phyloP scores from a whole-genome alignment of 2,888 invertebrate species.

The Cephus nigrinus region DNA sequence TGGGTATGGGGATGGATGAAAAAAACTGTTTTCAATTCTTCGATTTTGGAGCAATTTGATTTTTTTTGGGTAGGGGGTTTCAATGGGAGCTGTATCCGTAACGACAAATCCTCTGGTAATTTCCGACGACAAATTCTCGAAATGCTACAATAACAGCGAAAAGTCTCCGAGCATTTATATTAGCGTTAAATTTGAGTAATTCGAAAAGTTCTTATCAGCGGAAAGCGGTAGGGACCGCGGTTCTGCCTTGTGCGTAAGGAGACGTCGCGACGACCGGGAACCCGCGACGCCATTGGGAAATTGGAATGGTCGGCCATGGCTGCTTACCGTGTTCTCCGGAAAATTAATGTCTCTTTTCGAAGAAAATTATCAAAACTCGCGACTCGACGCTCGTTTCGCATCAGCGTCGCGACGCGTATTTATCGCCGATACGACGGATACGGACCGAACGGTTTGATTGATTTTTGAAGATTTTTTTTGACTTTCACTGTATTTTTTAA shows the following conservation, averaged over 20 bases:
- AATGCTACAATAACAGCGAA: conserved; percentile 30
- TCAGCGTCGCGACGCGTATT: no score
- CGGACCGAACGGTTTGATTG: no score
- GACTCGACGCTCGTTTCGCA: not conserved
- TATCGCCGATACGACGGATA: no score
- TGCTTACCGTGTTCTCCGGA: not conserved
- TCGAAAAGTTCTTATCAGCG: conserved; percentile 46
- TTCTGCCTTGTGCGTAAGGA: conserved; percentile 6
- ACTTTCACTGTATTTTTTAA: not conserved
- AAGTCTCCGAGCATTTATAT: conserved; percentile 41
- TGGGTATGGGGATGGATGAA: no score
- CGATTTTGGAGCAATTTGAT: no score
- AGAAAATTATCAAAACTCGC: conserved; percentile 20
- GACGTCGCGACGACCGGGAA: no score
- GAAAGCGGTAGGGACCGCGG: conserved; percentile 9
- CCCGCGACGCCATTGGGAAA: no score
- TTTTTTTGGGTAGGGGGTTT: no score
- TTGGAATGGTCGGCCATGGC: no score
- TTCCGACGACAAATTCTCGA: not conserved
- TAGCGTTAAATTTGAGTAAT: conserved; percentile 50
- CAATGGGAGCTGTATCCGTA: no score
- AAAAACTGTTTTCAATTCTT: no score
- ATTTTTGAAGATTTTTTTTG: not conserved
- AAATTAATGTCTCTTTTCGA: conserved; percentile 21
- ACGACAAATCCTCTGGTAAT: no score